Evolutionary conservation across 2,888 invertebrate genomes (phyloP).

Genomic region (Shargacucullia verbasci): DNA sequence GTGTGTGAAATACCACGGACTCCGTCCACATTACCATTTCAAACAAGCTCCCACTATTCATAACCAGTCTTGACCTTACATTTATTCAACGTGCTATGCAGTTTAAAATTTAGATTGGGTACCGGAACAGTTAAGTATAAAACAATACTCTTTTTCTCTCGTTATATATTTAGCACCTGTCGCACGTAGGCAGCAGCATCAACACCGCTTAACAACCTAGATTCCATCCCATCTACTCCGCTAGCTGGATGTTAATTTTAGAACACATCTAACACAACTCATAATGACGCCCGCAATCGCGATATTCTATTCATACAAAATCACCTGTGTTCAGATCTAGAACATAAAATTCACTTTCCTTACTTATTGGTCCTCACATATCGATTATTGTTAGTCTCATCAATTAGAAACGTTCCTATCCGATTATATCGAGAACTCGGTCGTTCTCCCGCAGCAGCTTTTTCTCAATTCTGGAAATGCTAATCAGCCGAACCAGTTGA

Average conservation of each 20-base stretch:
- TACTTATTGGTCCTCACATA: constrained; percentile 16
- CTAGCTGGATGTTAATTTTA: constrained; percentile 26
- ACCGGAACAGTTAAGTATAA: constrained; percentile 12
- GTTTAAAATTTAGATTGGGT: constrained; percentile 14
- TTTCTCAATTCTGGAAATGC: constrained; percentile 83
- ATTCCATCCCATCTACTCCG: constrained; percentile 41
- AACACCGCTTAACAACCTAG: constrained; percentile 49
- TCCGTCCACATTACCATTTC: constrained; percentile 16
- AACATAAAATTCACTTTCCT: constrained; percentile 6
- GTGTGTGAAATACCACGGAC: constrained; percentile 38
- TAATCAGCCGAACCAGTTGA: constrained; percentile 83
- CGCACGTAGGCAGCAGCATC: constrained; percentile 55
- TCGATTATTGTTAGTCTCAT: constrained; percentile 9
- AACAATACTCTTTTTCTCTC: constrained; percentile 5
- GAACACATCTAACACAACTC: constrained; percentile 14
- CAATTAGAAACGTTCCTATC: constrained; percentile 28
- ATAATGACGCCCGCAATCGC: constrained; percentile 7
- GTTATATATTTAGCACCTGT: constrained; percentile 59
- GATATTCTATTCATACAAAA: constrained; percentile 15
- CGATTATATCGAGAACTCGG: constrained; percentile 22
- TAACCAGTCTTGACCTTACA: constrained; percentile 50
- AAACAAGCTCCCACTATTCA: constrained; percentile 32
- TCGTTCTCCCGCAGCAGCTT: constrained; percentile 57
- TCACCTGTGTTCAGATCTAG: constrained; percentile 26
- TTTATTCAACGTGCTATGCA: constrained; percentile 25